Evolutionary conservation across 2,797 vertebrate species (phyloP), one percentile per base, ranked within the genome.

Genomic region (Astyanax mexicanus): DNA sequence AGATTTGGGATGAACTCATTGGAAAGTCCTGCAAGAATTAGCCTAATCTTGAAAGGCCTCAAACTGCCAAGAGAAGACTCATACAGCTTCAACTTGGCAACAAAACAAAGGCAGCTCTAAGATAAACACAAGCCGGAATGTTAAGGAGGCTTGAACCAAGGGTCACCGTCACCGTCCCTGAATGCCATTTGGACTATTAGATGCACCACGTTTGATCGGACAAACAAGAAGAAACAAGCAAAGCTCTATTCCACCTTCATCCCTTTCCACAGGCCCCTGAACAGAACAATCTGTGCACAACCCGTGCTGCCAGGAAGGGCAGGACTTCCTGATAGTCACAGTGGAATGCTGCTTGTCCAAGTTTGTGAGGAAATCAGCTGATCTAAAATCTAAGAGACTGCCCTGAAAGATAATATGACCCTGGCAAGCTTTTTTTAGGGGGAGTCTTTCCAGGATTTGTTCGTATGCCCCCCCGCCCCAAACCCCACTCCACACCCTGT

Each of bases 201-300:
- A 78, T 17, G 35, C 35, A 65, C 44, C 58, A 57, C 19, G 38
- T 45, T 54, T 29, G 52, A 75, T 35, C 42, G 55, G 58, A 29
- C 54, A 69, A 66, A 55, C 57, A 55, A 45, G n/a, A 70, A 21
- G 19, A 61, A 62, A 71, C 45, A 65, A 78, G 68, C 21, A 51
- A 49, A 68, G 40, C 54, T 44, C 32, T 68, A 55, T 80, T 79
- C 40, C 17, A 68, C 17, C 11, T 21, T 72, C 15, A 47, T 45
- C 69, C 68, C 64, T 65, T 7, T 69, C 61, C 66, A 45, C 64
- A n/a, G 37, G 58, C 37, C 25, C 10, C 61, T 3, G 21, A 29
- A 49, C 55, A 77, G 70, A 83, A 83, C 79, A 81, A 81, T 79
- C 75, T 38, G 32, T 68, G 9, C 69, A 83, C 79, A 81, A 81